Conservation (phyloP, 1,140 invertebrate species). For the Condylostylus longicornis region DNA sequence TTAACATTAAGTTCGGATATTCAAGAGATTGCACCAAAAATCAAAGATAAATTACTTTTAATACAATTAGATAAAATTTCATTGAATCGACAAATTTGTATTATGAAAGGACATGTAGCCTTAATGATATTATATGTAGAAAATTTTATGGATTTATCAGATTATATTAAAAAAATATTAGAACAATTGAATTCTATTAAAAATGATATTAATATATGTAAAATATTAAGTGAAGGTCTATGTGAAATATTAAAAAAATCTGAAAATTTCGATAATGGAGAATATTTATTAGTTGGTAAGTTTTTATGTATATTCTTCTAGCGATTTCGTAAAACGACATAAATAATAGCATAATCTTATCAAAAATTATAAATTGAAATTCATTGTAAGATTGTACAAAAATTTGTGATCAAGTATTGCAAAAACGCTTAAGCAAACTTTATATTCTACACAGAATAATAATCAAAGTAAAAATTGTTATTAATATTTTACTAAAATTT, state of each 20-base stretch:
- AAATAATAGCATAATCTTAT: too few relatives aligned
- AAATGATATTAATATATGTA: conserved; percentile 17
- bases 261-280: conserved; percentile 20
- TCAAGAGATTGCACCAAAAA: conserved; percentile 15
- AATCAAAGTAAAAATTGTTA: too few relatives aligned
- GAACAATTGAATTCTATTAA: conserved; percentile 16
- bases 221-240: conserved; percentile 14
- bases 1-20: conserved; percentile 18
- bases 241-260: conserved; percentile 17
- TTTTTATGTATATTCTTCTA: too few relatives aligned
- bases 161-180: conserved; percentile 23
- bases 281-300: conserved; percentile 18
- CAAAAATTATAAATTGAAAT: too few relatives aligned
- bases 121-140: conserved; percentile 21
- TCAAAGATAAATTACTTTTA: conserved; percentile 22
- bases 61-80: conserved; percentile 22
- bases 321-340: too few relatives aligned
- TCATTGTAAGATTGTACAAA: too few relatives aligned
- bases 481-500: too few relatives aligned
- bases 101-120: conserved; percentile 27
- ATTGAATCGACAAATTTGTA: conserved; percentile 12
- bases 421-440: too few relatives aligned
- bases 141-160: conserved; percentile 12
- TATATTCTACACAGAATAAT: too few relatives aligned
- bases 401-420: too few relatives aligned